Conservation (phyloP, 2,797 vertebrate species). For the Ibycter americanus region DNA sequence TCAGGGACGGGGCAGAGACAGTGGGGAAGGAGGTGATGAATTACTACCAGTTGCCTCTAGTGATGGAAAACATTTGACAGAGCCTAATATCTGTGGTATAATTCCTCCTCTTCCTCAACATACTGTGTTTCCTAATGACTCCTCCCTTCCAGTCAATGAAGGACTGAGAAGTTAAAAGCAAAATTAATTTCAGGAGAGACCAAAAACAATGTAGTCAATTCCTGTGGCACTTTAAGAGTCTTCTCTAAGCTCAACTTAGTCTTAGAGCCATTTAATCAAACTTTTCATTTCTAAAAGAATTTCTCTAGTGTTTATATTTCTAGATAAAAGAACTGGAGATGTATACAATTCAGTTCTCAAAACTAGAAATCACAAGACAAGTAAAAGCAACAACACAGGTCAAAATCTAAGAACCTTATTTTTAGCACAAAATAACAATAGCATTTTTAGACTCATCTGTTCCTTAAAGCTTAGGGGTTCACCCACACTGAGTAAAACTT, state of each 20-base stretch:
- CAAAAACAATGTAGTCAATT: background rate
- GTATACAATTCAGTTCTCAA: background rate
- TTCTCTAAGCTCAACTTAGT: background rate
- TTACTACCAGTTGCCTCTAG: background rate
- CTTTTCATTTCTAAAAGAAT: background rate
- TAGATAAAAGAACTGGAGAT: background rate
- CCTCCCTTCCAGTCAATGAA: background rate
- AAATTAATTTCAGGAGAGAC: background rate
- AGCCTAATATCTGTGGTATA: background rate
- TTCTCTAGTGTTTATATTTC: background rate
- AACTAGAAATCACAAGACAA: background rate
- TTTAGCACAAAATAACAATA: background rate
- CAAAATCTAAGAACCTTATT: background rate
- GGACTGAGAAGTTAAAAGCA: background rate
- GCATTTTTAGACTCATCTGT: background rate
- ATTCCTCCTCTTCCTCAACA: background rate
- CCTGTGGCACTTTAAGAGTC: background rate
- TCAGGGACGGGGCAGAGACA: background rate
- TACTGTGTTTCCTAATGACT: background rate
- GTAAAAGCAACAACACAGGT: background rate
- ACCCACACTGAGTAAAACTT: background rate
- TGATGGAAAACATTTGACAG: background rate
- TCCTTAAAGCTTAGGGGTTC: conserved; percentile 3
- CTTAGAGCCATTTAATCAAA: background rate
- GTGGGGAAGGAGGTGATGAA: background rate